Base-by-base conservation (phyloP, 1,140 invertebrate genomes). In the Heterodera schachtii region DNA sequence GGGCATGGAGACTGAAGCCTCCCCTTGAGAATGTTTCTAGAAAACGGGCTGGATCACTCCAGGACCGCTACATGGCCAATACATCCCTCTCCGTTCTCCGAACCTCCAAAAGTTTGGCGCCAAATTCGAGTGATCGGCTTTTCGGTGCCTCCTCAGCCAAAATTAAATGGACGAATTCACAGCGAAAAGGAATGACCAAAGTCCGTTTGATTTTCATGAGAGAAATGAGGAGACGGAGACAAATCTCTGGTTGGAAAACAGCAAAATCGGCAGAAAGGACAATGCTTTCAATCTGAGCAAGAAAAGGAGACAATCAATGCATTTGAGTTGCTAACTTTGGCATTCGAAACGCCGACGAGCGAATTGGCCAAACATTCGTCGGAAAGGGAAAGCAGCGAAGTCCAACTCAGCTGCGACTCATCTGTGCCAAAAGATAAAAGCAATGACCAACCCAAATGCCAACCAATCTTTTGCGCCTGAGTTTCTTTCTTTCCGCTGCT, bases 21-120 rank as follows among this genome's bases (percentile, higher is more conserved):
- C 31, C 31, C 31, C 31, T 31, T 31, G 31, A 31, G 9, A 19
- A 46, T 43, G 13, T 43, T 41, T 49, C 43, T 67, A 19, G 4
- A 60, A 69, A 60, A 60, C 31, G 31, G 31, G 31, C 31, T 31
- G 31, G 31, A 31, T 31, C 31, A 31, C 31, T 1, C 31, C 31
- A 31, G 31, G 31, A 31, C 31, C 31, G 31, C 0, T 31, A 31
- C 31, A 31, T 31, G 31, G 31, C 31, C 31, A 31, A 31, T 31
- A 31, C 31, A 31, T 66, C 13, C 11, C 3, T 43, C 41, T n/a
- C 57, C 43, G n/a, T n/a, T 49, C 16, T 5, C 16, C 57, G 69
- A 70, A 78, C 77, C 64, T 78, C 70, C 52, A 78, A 43, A 5
- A 78, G 44, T 78, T 31, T 78, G 31, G 66, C 77, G 41, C 9